Conservation (phyloP, 2,888 invertebrate genomes). For the Drosophila emarginata region DNA sequence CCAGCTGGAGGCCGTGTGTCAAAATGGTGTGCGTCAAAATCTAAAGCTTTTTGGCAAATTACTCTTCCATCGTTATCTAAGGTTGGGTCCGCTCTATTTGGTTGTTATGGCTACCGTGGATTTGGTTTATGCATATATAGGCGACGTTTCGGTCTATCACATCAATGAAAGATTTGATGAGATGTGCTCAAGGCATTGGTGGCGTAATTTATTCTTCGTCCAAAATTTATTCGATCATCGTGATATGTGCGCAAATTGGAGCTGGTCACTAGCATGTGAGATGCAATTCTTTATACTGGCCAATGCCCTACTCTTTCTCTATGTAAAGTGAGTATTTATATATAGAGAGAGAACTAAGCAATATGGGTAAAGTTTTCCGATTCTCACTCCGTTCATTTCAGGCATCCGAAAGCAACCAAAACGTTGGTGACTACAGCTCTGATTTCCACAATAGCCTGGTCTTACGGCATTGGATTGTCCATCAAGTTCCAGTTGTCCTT, state of each 20-base stretch:
- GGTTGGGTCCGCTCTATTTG: slow-evolving; percentile 81
- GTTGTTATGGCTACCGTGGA: slow-evolving; percentile 79
- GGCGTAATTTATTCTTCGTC: slow-evolving; percentile 82
- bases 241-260: slow-evolving; percentile 83
- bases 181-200: slow-evolving; percentile 81
- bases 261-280: slow-evolving; percentile 83
- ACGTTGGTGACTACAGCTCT: slow-evolving; percentile 52
- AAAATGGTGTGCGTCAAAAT: slow-evolving; percentile 69
- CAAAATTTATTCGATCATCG: slow-evolving; percentile 81
- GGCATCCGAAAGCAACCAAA: slow-evolving; percentile 75
- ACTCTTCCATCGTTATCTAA: slow-evolving; percentile 80
- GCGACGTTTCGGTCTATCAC: slow-evolving; percentile 81
- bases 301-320: slow-evolving; percentile 78
- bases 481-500: slow-evolving; percentile 80
- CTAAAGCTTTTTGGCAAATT: slow-evolving; percentile 75
- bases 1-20: slow-evolving; percentile 73
- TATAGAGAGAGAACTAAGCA: too few relatives aligned
- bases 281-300: slow-evolving; percentile 82
- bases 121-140: slow-evolving; percentile 79
- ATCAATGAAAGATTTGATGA: slow-evolving; percentile 81
- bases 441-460: slow-evolving; percentile 73
- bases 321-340: slow-evolving; percentile 75
- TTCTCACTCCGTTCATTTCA: slow-evolving; percentile 34
- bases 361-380: too few relatives aligned
- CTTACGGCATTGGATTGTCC: slow-evolving; percentile 72